phyloP scores from a whole-genome alignment of 2,888 invertebrate species.

The Temnothorax rugatulus region DNA sequence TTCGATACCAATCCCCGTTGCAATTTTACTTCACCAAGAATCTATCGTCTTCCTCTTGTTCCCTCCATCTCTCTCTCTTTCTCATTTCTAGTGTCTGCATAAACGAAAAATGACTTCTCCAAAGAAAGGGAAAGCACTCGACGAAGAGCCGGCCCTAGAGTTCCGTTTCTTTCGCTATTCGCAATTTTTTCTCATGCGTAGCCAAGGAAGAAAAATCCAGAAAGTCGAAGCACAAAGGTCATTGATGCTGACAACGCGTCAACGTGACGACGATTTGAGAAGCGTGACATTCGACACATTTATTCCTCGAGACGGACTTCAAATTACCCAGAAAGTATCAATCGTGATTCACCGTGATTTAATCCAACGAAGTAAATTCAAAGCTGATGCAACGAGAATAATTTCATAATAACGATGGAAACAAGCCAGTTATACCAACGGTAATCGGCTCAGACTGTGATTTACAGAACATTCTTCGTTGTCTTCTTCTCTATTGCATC shows the following conservation, averaged over 20 bases:
- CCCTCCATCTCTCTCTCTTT: neutral
- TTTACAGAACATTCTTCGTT: conserved; percentile 19
- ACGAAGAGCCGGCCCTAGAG: conserved; percentile 55
- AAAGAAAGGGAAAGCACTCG: conserved; percentile 68
- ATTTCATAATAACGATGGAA: conserved; percentile 18
- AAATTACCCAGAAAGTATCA: neutral
- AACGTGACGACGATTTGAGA: neutral
- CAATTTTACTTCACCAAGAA: conserved; percentile 6
- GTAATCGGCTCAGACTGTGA: neutral
- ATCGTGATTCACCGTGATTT: neutral
- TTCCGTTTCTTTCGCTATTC: conserved; percentile 27
- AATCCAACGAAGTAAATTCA: conserved; percentile 5
- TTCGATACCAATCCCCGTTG: neutral
- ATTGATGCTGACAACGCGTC: neutral
- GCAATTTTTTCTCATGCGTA: neutral
- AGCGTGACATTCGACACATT: conserved; percentile 1
- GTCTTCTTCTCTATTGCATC: neutral
- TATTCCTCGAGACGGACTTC: neutral
- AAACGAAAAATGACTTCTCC: conserved; percentile 39
- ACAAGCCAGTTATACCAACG: neutral
- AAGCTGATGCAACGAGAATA: conserved; percentile 6
- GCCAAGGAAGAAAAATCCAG: conserved; percentile 59
- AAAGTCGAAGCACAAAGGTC: conserved; percentile 21
- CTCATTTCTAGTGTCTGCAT: conserved; percentile 44
- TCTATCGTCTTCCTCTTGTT: neutral